These are phyloP conservation scores for Erethizon dorsatum DNA, from an alignment of 2,797 vertebrate species.

Conservation along the genomic window DNA sequence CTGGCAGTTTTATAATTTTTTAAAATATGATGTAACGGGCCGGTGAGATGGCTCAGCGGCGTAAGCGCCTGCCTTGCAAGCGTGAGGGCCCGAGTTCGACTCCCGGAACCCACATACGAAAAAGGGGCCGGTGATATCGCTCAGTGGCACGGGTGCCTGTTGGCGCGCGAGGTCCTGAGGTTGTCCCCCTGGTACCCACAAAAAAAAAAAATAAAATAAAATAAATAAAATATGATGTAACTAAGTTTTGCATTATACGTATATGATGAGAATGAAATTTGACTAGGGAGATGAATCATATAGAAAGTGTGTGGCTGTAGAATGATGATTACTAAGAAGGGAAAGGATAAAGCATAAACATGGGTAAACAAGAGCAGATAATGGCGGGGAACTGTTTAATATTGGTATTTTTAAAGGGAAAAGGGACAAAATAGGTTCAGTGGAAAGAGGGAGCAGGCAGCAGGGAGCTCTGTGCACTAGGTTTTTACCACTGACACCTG, in stretches of 20 bases:
- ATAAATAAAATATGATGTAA: background rate
- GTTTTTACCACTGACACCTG: background rate
- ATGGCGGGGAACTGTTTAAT: background rate
- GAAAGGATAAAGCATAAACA: background rate
- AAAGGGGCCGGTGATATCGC: too few species aligned
- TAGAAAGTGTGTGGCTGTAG: background rate
- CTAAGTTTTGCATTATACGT: background rate
- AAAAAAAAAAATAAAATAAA: too few species aligned
- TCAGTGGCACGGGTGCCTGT: too few species aligned
- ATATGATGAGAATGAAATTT: slow-evolving; percentile 15
- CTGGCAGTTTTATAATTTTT: slow-evolving; percentile 31
- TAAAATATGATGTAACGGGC: background rate
- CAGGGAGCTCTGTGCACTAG: background rate
- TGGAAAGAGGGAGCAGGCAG: background rate
- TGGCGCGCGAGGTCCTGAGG: too few species aligned
- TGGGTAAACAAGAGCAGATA: background rate
- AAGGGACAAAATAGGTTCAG: background rate
- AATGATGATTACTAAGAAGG: background rate
- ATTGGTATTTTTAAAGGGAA: background rate
- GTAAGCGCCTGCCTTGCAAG: too few species aligned
- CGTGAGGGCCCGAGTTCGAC: too few species aligned
- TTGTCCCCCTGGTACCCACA: too few species aligned
- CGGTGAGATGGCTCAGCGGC: too few species aligned
- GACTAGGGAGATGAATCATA: background rate
- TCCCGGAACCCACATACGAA: too few species aligned